Percentiles rank a stretch among this genome's conserved stretches.
These are phyloP conservation scores for Meliscaeva auricollis DNA, from an alignment of 2,888 invertebrate species.

Conservation along the genomic window DNA sequence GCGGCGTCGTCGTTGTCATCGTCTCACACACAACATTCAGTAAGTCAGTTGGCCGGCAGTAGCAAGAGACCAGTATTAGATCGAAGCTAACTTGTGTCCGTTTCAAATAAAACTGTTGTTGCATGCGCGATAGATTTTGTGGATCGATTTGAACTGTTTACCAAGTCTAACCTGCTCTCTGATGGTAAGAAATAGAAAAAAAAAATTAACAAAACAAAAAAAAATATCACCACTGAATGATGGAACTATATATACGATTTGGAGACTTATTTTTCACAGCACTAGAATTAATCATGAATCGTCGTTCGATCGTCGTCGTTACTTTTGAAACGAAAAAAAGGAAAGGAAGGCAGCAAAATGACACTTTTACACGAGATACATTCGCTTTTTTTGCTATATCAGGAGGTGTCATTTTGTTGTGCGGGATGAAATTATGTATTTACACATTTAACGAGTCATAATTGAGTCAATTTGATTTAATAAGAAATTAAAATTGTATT, in stretches of 20 bases:
- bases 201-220: slow-evolving; percentile 1
- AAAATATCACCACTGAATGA: slow-evolving; percentile 33
- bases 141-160: slow-evolving; percentile 63
- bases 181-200: background rate
- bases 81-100: slow-evolving; percentile 61
- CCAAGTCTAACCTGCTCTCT: slow-evolving; percentile 59
- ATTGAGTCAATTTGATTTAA: slow-evolving; percentile 45
- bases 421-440: slow-evolving; percentile 13
- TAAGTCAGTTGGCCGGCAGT: slow-evolving; percentile 17
- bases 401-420: slow-evolving; percentile 6
- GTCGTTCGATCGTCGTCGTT: slow-evolving; percentile 36
- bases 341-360: slow-evolving; percentile 59
- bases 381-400: background rate
- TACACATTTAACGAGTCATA: slow-evolving; percentile 16
- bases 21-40: slow-evolving; percentile 20
- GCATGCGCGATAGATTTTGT: slow-evolving; percentile 57
- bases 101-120: slow-evolving; percentile 60
- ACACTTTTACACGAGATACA: slow-evolving; percentile 45
- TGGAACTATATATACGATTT: slow-evolving; percentile 48
- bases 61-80: slow-evolving; percentile 31
- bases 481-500: slow-evolving; percentile 26
- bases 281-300: slow-evolving; percentile 61
- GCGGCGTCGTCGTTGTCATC: background rate
- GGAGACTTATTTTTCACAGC: slow-evolving; percentile 30
- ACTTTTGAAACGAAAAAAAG: slow-evolving; percentile 53